A percentile compares a stretch with the other conserved stretches of the same genome.
Evolutionary conservation across 2,797 vertebrate species (phyloP).

Genomic region (Gadopsis bispinosus): DNA sequence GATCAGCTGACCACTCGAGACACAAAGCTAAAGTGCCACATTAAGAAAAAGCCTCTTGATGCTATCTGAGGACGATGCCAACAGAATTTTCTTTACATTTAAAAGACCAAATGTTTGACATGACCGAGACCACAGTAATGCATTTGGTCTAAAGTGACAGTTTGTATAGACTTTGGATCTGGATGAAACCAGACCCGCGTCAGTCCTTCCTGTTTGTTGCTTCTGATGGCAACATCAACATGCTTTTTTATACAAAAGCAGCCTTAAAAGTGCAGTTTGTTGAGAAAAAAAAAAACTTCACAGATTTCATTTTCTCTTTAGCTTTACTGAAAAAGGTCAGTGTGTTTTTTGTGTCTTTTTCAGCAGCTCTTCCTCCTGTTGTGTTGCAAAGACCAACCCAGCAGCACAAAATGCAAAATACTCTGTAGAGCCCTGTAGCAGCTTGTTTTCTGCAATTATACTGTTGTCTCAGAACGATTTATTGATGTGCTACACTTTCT

Average conservation of each 20-base stretch:
- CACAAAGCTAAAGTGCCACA: slow-evolving; percentile 1
- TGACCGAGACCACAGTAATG: neutral
- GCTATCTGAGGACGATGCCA: neutral
- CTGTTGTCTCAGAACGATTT: slow-evolving; percentile 27
- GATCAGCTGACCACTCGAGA: neutral
- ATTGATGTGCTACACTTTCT: slow-evolving; percentile 19
- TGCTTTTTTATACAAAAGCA: neutral
- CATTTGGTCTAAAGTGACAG: neutral
- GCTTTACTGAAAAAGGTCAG: neutral
- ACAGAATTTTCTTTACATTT: neutral
- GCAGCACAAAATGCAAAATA: neutral
- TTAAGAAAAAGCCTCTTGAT: slow-evolving; percentile 16
- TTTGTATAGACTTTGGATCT: neutral
- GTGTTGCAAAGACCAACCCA: neutral
- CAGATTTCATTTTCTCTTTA: slow-evolving; percentile 9
- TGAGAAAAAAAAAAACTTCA: too few relatives aligned
- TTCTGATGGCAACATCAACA: neutral
- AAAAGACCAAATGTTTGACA: neutral
- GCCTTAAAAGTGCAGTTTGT: neutral
- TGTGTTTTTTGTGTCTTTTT: neutral
- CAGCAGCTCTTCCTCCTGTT: slow-evolving; percentile 11
- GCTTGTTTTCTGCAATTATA: slow-evolving; percentile 31
- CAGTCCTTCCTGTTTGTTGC: slow-evolving; percentile 21
- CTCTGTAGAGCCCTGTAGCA: neutral
- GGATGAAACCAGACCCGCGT: slow-evolving; percentile 1